A percentile compares a stretch with the other conserved stretches of the same genome.
Evolutionary conservation across 2,888 invertebrate genomes (phyloP).

Genomic region (Netelia virgata): DNA sequence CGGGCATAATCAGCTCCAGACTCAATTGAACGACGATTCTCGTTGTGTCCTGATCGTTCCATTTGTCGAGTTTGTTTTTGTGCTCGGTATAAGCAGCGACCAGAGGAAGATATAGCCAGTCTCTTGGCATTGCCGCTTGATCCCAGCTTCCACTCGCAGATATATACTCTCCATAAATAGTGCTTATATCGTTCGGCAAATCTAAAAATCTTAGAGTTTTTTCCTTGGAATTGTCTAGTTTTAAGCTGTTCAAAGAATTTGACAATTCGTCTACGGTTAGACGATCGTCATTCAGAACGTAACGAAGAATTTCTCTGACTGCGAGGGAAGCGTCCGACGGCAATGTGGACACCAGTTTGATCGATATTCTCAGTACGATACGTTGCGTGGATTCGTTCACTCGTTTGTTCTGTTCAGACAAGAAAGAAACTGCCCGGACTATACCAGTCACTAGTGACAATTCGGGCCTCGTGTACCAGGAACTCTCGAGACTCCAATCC

Average conservation of each 20-base stretch:
- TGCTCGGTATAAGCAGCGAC: constrained; percentile 87
- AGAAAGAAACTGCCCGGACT: constrained; percentile 73
- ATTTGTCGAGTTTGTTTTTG: constrained; percentile 70
- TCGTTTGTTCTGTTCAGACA: constrained; percentile 66
- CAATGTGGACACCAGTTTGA: constrained; percentile 80
- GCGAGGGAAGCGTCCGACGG: constrained; percentile 77
- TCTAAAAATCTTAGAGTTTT: constrained; percentile 58
- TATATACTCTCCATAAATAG: constrained; percentile 77
- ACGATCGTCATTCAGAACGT: constrained; percentile 77
- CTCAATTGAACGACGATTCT: constrained; percentile 76
- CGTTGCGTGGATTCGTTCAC: constrained; percentile 68
- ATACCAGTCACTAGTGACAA: constrained; percentile 76
- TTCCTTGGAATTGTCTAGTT: constrained; percentile 61
- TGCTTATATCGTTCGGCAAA: constrained; percentile 72
- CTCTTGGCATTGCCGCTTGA: constrained; percentile 90
- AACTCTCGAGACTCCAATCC: constrained; percentile 80
- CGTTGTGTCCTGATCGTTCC: constrained; percentile 70
- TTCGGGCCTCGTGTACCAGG: constrained; percentile 82
- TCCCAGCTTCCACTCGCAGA: constrained; percentile 83
- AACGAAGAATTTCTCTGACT: constrained; percentile 75
- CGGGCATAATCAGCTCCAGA: constrained; percentile 79
- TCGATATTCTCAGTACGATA: constrained; percentile 77
- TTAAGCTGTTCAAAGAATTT: constrained; percentile 72
- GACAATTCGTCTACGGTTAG: constrained; percentile 74
- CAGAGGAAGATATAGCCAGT: constrained; percentile 93